A percentile compares a stretch with the other conserved stretches of the same genome.
phyloP scores from a whole-genome alignment of 1,140 invertebrate genomes.

The Copidosoma floridanum region DNA sequence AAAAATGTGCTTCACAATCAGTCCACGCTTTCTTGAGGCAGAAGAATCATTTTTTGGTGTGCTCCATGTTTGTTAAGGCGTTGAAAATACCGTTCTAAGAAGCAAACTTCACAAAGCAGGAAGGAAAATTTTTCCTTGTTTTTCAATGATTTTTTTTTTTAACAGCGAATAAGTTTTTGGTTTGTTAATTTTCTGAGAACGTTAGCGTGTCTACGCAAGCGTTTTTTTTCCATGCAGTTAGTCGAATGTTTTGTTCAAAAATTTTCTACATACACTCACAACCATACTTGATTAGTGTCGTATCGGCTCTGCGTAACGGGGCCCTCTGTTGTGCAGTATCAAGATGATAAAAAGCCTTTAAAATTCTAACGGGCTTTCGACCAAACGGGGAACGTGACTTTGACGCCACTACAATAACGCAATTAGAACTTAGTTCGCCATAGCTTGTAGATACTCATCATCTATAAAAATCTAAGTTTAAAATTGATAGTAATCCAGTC shows the following conservation, averaged over 20 bases:
- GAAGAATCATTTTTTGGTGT: too few relatives aligned
- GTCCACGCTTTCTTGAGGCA: too few relatives aligned
- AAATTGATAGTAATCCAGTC: not conserved
- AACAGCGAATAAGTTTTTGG: not conserved
- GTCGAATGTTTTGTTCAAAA: too few relatives aligned
- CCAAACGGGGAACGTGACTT: too few relatives aligned
- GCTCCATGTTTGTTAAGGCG: not conserved
- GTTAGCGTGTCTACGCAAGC: too few relatives aligned
- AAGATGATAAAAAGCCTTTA: not conserved
- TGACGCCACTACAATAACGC: too few relatives aligned
- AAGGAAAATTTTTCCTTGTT: not conserved
- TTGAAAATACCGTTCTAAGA: not conserved
- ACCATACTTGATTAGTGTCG: not conserved
- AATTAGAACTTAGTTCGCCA: not conserved
- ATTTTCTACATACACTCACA: not conserved
- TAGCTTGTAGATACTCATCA: not conserved
- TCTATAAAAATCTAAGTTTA: not conserved
- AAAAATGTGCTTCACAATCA: too few relatives aligned
- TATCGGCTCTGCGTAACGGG: not conserved
- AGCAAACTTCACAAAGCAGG: not conserved
- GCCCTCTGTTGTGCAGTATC: not conserved
- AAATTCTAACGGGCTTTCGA: not conserved
- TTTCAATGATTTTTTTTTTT: not conserved
- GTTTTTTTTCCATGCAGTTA: too few relatives aligned
- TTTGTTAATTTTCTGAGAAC: not conserved